A percentile compares a stretch with the other conserved stretches of the same genome.
Conservation (phyloP, 2,888 invertebrate species). For the Platerodrilus igneus region DNA sequence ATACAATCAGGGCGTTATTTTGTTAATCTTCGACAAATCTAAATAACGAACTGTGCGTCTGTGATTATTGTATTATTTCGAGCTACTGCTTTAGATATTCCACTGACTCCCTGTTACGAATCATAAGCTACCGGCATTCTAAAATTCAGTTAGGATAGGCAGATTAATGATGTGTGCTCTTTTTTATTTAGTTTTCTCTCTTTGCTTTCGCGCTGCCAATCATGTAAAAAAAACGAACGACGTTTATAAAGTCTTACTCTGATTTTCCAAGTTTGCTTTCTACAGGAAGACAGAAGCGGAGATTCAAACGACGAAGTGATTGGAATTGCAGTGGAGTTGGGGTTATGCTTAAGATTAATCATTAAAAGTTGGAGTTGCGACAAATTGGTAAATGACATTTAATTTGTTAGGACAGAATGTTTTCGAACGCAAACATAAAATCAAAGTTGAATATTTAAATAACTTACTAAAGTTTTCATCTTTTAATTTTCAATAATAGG, state of each 20-base stretch:
- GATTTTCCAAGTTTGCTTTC: conserved; percentile 15
- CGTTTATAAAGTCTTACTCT: conserved; percentile 20
- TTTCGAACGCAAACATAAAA: neutral
- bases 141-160: conserved; percentile 33
- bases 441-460: conserved; percentile 2
- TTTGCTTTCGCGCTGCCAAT: too few species aligned
- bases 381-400: too few species aligned
- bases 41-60: conserved; percentile 21
- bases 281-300: too few species aligned
- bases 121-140: conserved; percentile 16
- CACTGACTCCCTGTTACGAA: conserved; percentile 15
- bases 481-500: neutral
- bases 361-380: neutral
- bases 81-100: conserved; percentile 14
- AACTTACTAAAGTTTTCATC: conserved; percentile 1
- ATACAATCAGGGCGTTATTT: too few species aligned
- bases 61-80: conserved; percentile 22
- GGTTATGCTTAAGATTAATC: neutral
- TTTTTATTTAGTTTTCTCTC: conserved; percentile 31
- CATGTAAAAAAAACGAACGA: too few species aligned
- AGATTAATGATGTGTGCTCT: conserved; percentile 37
- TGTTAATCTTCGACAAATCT: conserved; percentile 16
- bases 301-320: conserved; percentile 8
- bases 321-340: conserved; percentile 15
- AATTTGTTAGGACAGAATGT: too few species aligned